phyloP scores from a whole-genome alignment of 1,140 invertebrate species.

The Drosophila saltans region DNA sequence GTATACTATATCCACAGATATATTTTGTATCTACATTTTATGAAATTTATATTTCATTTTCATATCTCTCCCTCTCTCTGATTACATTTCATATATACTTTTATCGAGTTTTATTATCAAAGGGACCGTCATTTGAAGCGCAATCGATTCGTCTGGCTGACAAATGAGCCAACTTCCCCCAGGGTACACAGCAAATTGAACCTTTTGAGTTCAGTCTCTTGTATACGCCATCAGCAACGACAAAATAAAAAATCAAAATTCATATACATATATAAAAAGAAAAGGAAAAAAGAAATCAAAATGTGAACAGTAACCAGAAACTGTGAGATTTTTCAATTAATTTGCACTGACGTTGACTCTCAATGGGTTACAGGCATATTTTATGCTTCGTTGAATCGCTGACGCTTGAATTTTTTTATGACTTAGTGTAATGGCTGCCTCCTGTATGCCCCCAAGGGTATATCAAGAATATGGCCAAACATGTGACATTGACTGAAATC shows the following conservation, averaged over 20 bases:
- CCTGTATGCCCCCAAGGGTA: background rate
- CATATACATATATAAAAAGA: background rate
- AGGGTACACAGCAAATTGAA: slow-evolving; percentile 5
- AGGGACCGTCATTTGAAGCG: slow-evolving; percentile 21
- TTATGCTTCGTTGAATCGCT: slow-evolving; percentile 17
- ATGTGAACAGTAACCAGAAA: slow-evolving; percentile 12
- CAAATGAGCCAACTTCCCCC: slow-evolving; percentile 22
- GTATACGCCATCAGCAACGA: background rate
- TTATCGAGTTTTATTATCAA: slow-evolving; percentile 38
- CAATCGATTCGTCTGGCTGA: slow-evolving; percentile 16
- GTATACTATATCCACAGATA: no score
- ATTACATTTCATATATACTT: slow-evolving; percentile 28
- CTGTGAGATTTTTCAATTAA: slow-evolving; percentile 43
- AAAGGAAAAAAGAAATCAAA: background rate
- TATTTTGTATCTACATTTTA: background rate
- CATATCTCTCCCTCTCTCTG: background rate
- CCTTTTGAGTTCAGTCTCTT: slow-evolving; percentile 6
- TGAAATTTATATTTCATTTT: background rate
- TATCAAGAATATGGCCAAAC: background rate
- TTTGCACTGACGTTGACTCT: slow-evolving; percentile 48
- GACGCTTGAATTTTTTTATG: slow-evolving; percentile 1
- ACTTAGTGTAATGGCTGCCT: background rate
- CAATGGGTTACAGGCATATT: slow-evolving; percentile 33
- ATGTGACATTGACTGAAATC: background rate
- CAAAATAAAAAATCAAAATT: no score